A percentile compares a stretch with the other conserved stretches of the same genome.
Conservation (phyloP, 1,140 invertebrate genomes). For the Anagrus nilaparvatae region DNA sequence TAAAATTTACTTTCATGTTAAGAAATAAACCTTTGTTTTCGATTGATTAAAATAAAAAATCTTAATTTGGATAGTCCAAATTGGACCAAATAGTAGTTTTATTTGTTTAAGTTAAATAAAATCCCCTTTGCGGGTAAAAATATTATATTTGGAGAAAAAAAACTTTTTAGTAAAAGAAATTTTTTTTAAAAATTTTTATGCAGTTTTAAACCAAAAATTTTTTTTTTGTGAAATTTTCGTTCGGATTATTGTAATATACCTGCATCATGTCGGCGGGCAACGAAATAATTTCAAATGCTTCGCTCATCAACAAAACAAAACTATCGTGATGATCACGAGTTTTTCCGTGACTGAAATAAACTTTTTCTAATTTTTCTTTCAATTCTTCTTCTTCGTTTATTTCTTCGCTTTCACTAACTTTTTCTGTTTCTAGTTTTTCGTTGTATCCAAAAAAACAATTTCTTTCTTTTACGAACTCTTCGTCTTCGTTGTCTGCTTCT, state of each 20-base stretch:
- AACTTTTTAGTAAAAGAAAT: not conserved
- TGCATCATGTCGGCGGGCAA: slow-evolving; percentile 42
- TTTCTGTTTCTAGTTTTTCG: no score
- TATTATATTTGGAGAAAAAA: not conserved
- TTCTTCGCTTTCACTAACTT: no score
- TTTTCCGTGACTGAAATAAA: slow-evolving; percentile 16
- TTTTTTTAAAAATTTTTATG: no score
- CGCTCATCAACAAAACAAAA: slow-evolving; percentile 43
- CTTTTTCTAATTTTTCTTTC: no score
- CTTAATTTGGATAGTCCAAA: not conserved
- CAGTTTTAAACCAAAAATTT: no score
- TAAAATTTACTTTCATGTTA: no score
- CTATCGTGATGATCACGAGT: slow-evolving; percentile 28
- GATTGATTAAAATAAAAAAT: not conserved
- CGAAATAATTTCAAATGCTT: slow-evolving; percentile 42
- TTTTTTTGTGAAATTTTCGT: no score
- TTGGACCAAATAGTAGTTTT: not conserved
- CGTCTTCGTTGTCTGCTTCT: not conserved
- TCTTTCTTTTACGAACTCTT: no score
- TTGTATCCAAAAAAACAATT: no score
- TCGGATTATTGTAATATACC: no score
- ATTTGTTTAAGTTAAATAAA: not conserved
- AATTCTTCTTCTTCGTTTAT: not conserved
- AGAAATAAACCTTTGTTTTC: not conserved
- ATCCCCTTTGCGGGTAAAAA: not conserved